A percentile compares a stretch with the other conserved stretches of the same genome.
These are phyloP conservation scores for Diorhabda elongata DNA, from an alignment of 1,140 invertebrate species.

Conservation along the genomic window DNA sequence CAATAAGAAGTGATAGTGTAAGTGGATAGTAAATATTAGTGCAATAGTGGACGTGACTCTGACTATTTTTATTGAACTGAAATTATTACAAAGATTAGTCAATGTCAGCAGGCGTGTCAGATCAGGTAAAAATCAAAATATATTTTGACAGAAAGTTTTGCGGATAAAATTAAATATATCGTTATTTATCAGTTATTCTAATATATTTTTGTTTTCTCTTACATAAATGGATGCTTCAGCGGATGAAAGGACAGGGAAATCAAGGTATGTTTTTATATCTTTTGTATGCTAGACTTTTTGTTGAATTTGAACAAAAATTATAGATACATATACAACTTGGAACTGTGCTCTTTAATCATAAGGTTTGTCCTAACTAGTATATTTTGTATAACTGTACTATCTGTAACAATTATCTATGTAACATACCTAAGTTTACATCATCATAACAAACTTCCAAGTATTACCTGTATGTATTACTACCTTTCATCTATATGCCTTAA, in stretches of 20 bases:
- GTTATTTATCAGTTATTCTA: slow-evolving; percentile 29
- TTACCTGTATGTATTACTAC: no score
- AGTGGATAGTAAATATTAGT: slow-evolving; percentile 10
- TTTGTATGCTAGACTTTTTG: background rate
- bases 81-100: slow-evolving; percentile 50
- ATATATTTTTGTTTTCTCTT: slow-evolving; percentile 48
- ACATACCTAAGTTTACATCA: background rate
- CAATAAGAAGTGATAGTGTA: slow-evolving; percentile 10
- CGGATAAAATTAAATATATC: slow-evolving; percentile 23
- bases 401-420: background rate
- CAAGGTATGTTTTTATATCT: slow-evolving; percentile 57
- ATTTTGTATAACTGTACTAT: no score
- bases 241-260: slow-evolving; percentile 87
- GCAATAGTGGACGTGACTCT: slow-evolving; percentile 29
- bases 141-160: slow-evolving; percentile 35
- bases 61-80: slow-evolving; percentile 33
- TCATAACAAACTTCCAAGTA: no score
- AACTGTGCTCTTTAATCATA: no score
- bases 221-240: slow-evolving; percentile 56
- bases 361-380: no score
- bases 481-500: no score
- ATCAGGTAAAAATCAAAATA: slow-evolving; percentile 55
- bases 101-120: slow-evolving; percentile 68
- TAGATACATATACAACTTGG: no score
- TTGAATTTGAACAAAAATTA: background rate